These are phyloP conservation scores for Damaliscus lunatus DNA, from an alignment of 2,113 vertebrate genomes.

Conservation along the genomic window DNA sequence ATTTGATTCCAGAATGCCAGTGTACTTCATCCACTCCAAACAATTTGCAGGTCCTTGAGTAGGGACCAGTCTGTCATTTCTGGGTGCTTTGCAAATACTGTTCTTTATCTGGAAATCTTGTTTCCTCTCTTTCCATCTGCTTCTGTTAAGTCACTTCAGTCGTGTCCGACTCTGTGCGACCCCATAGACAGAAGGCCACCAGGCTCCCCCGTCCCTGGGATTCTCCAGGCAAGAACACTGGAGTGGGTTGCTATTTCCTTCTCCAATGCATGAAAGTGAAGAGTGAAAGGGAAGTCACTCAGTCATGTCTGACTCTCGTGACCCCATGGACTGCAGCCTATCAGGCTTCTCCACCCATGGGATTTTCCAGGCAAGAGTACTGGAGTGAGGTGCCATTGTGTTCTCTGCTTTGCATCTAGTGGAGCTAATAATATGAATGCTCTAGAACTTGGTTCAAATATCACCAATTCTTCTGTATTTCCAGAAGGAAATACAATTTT, in stretches of 20 bases:
- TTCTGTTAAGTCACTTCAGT: no score
- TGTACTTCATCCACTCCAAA: neutral
- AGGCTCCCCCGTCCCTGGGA: no score
- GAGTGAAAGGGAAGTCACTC: no score
- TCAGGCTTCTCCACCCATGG: no score
- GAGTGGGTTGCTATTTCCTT: no score
- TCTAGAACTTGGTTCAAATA: neutral
- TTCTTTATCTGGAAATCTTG: neutral
- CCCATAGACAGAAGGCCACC: no score
- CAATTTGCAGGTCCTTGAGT: neutral
- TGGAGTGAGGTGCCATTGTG: no score
- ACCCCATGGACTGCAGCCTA: no score
- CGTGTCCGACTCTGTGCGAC: fast-evolving
- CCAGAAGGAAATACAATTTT: neutral
- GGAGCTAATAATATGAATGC: neutral
- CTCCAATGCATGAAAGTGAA: no score
- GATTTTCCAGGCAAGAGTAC: no score
- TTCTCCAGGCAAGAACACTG: no score
- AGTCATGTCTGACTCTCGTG: no score
- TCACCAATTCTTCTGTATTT: neutral
- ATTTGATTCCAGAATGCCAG: neutral
- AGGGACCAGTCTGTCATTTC: neutral
- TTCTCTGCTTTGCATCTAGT: neutral
- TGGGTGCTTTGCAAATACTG: neutral
- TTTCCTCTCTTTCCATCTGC: neutral